phyloP scores from a whole-genome alignment of 2,113 vertebrate species.

The Euleptes europaea region DNA sequence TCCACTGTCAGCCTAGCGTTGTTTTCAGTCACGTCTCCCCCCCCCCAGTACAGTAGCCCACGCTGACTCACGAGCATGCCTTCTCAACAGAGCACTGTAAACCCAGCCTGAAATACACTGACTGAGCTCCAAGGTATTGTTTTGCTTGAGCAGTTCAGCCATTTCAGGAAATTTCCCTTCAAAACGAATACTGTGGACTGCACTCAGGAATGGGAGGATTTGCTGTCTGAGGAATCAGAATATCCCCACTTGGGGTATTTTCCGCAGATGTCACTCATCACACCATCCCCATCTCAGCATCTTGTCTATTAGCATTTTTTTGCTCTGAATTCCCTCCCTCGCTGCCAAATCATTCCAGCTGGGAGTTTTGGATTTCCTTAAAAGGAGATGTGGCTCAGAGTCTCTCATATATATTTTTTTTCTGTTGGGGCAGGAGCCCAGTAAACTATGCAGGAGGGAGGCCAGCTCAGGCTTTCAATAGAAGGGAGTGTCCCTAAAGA shows the following conservation, averaged over 20 bases:
- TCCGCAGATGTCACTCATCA: not conserved
- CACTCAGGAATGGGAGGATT: not conserved
- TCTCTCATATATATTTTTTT: not conserved
- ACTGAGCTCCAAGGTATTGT: not conserved
- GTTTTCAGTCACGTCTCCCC: not conserved
- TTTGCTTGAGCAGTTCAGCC: fast-evolving
- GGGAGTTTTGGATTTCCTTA: slow-evolving; percentile 67
- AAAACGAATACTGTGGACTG: not conserved
- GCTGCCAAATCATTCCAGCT: slow-evolving; percentile 26
- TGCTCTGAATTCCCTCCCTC: slow-evolving; percentile 32
- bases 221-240: not conserved
- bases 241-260: not conserved
- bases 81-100: not conserved
- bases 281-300: not conserved
- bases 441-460: not conserved
- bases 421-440: not conserved
- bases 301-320: not conserved
- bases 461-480: not conserved
- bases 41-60: no score
- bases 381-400: slow-evolving; percentile 63
- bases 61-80: not conserved
- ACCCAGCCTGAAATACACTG: no score
- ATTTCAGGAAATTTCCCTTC: not conserved
- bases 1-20: not conserved
- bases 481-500: slow-evolving; percentile 39